Evolutionary conservation across 2,888 invertebrate genomes (phyloP).

Genomic region (Tyria jacobaeae): DNA sequence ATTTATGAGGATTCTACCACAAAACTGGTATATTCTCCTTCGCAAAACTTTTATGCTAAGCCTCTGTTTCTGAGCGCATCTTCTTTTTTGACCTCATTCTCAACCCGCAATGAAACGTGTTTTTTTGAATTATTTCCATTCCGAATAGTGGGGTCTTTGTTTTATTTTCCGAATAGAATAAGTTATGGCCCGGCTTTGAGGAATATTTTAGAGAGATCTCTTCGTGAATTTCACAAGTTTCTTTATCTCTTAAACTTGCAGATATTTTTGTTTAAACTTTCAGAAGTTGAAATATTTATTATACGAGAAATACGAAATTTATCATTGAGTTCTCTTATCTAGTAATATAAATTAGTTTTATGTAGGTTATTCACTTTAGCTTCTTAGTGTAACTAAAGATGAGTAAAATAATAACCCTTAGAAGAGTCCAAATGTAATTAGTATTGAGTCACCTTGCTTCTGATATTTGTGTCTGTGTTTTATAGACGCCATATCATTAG

Average conservation of each 20-base stretch:
- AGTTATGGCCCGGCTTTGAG: constrained; percentile 60
- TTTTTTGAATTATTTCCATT: constrained; percentile 58
- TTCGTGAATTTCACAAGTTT: constrained; percentile 50
- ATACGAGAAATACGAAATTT: constrained; percentile 24
- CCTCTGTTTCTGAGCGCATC: constrained; percentile 44
- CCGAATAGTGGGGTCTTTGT: constrained; percentile 55
- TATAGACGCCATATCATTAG: no score
- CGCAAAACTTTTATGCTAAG: constrained; percentile 51
- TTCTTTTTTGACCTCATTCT: constrained; percentile 49
- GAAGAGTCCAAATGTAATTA: constrained; percentile 13
- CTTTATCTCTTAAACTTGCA: constrained; percentile 40
- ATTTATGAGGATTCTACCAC: constrained; percentile 25
- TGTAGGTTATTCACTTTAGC: constrained; percentile 22
- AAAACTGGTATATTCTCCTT: constrained; percentile 40
- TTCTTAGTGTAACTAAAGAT: background rate
- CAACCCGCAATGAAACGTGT: constrained; percentile 55
- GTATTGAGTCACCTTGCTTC: constrained; percentile 7
- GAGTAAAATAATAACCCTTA: constrained; percentile 17
- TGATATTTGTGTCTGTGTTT: background rate
- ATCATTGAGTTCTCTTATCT: constrained; percentile 32
- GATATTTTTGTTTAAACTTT: constrained; percentile 38
- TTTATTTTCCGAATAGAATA: constrained; percentile 61
- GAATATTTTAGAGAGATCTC: constrained; percentile 67
- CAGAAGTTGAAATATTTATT: constrained; percentile 33
- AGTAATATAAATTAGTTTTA: constrained; percentile 32